A percentile compares a stretch with the other conserved stretches of the same genome.
These are phyloP conservation scores for Melieria crassipennis DNA, from an alignment of 2,888 invertebrate species.

Conservation along the genomic window DNA sequence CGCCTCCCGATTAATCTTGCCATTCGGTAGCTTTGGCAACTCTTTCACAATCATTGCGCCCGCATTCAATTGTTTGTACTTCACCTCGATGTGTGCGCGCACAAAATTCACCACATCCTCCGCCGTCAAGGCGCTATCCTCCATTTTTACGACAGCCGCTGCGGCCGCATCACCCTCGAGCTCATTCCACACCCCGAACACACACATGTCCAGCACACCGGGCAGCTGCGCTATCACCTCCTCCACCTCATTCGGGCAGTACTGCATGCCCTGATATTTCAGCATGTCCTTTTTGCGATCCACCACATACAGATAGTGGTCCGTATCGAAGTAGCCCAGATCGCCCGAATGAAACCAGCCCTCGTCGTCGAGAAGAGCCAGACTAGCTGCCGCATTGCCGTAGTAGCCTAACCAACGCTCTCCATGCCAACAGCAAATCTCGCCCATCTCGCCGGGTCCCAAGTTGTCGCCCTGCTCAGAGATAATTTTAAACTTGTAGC, in stretches of 20 bases:
- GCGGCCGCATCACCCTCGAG: slow-evolving; percentile 56
- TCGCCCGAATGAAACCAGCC: slow-evolving; percentile 59
- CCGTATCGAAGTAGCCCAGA: slow-evolving; percentile 57
- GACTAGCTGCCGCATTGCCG: slow-evolving; percentile 46
- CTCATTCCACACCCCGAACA: slow-evolving; percentile 43
- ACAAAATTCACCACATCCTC: slow-evolving; percentile 52
- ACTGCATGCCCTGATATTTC: slow-evolving; percentile 47
- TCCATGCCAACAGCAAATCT: slow-evolving; percentile 48
- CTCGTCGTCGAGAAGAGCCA: slow-evolving; percentile 44
- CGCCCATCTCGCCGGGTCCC: slow-evolving; percentile 49
- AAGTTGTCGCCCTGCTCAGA: slow-evolving; percentile 47
- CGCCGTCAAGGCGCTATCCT: slow-evolving; percentile 49
- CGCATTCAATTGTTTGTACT: slow-evolving; percentile 30
- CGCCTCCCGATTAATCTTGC: slow-evolving; percentile 30
- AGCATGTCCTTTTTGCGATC: slow-evolving; percentile 58
- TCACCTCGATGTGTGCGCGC: slow-evolving; percentile 1
- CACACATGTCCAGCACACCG: slow-evolving; percentile 37
- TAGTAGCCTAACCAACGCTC: slow-evolving; percentile 55
- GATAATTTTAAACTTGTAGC: slow-evolving; percentile 49
- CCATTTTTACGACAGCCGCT: slow-evolving; percentile 53
- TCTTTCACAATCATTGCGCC: slow-evolving; percentile 31
- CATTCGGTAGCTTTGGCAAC: slow-evolving; percentile 33
- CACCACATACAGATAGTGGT: slow-evolving; percentile 51
- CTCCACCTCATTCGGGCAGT: slow-evolving; percentile 34
- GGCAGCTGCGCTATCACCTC: slow-evolving; percentile 24